phyloP scores from a whole-genome alignment of 2,113 vertebrate genomes.

The Neolamprologus modestus region DNA sequence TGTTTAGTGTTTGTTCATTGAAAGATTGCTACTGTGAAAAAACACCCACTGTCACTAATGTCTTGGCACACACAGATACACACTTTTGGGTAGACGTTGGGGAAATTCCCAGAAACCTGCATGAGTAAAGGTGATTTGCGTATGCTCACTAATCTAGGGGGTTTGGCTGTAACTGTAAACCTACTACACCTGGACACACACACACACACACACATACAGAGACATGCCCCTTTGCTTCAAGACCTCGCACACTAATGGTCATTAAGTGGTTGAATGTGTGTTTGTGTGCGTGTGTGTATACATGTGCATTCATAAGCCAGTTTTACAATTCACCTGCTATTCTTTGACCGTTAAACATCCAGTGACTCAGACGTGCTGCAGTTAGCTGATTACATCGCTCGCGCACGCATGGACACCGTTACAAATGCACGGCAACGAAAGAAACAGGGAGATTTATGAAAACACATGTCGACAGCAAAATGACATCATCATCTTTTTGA shows the following conservation, averaged over 20 bases:
- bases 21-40: neutral
- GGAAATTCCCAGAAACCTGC: conserved; percentile 53
- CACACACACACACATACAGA: neutral
- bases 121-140: conserved; percentile 63
- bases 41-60: neutral
- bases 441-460: neutral
- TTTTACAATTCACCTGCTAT: conserved; percentile 12
- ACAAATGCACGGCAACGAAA: neutral
- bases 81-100: conserved; percentile 1
- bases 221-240: neutral
- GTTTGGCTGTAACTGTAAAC: conserved; percentile 62
- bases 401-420: neutral
- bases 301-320: neutral
- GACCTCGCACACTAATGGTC: neutral
- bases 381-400: neutral
- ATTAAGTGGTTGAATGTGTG: neutral
- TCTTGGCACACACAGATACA: neutral
- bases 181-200: conserved; percentile 54
- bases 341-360: conserved; percentile 16
- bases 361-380: neutral
- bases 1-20: neutral
- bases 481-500: neutral
- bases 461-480: neutral
- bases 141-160: conserved; percentile 48
- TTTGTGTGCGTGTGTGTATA: neutral